Evolutionary conservation across 2,797 vertebrate species (phyloP).

Genomic region (Paramormyrops hopkinsi): DNA sequence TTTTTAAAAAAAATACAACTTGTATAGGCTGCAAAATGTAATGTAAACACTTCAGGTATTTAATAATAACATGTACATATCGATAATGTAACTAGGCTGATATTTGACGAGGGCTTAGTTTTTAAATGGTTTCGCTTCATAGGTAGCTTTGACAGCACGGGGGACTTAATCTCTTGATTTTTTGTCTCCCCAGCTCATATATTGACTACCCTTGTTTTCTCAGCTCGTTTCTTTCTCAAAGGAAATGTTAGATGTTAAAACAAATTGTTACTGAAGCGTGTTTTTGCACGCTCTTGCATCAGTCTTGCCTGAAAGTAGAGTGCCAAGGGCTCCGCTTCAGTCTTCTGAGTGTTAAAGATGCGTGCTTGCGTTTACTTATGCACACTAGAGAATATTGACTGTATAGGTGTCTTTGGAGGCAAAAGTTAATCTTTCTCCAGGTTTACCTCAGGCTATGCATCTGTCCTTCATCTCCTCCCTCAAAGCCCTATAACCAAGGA

Average conservation of each 20-base stretch:
- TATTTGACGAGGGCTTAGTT: neutral
- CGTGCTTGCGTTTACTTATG: neutral
- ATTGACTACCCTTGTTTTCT: neutral
- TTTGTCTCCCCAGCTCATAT: neutral
- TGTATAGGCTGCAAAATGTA: neutral
- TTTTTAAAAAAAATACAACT: neutral
- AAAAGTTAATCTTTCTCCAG: neutral
- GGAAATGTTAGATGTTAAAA: neutral
- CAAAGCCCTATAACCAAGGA: neutral
- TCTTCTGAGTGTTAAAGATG: neutral
- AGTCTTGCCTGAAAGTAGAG: neutral
- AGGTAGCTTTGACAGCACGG: neutral
- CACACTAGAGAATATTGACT: neutral
- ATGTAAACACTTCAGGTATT: constrained; percentile 7
- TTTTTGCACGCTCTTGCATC: constrained; percentile 19
- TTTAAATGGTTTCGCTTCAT: neutral
- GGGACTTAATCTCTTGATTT: neutral
- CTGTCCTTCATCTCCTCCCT: neutral
- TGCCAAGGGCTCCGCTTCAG: neutral
- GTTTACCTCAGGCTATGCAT: neutral
- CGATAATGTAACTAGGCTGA: neutral
- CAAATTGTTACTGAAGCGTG: neutral
- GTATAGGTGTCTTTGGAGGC: neutral
- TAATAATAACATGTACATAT: neutral
- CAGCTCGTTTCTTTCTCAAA: neutral